A percentile compares a stretch with the other conserved stretches of the same genome.
phyloP scores from a whole-genome alignment of 2,797 vertebrate species.

The Oophaga sylvatica region DNA sequence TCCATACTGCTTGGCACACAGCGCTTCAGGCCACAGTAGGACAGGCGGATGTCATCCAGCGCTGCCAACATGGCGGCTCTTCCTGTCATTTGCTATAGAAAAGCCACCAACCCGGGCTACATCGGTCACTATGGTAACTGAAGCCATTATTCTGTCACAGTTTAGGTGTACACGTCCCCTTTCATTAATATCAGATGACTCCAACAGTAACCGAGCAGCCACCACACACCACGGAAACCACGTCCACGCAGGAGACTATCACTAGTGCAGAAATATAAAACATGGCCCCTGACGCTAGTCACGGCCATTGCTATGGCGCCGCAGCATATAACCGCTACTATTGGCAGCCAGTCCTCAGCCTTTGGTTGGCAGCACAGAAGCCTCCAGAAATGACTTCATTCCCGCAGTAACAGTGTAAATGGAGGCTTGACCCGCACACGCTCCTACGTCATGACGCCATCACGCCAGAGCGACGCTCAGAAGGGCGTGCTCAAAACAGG shows the following conservation, averaged over 20 bases:
- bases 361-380: not conserved
- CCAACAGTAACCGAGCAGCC: too few species aligned
- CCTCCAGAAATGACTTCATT: conserved; percentile 23
- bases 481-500: not conserved
- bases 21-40: too few species aligned
- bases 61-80: not conserved
- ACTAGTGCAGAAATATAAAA: not conserved
- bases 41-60: not conserved
- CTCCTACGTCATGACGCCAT: not conserved
- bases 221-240: not conserved
- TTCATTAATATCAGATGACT: too few species aligned
- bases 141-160: too few species aligned
- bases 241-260: not conserved
- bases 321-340: not conserved
- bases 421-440: conserved; percentile 34
- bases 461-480: not conserved
- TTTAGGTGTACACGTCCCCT: not conserved
- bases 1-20: too few species aligned
- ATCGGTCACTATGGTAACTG: too few species aligned
- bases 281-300: not conserved
- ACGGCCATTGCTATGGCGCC: conserved; percentile 4
- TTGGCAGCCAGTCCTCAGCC: not conserved
- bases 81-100: not conserved
- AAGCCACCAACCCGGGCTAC: too few species aligned
- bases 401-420: conserved; percentile 44